phyloP scores from a whole-genome alignment of 2,888 invertebrate genomes.

The Sinohyriopsis cumingii region DNA sequence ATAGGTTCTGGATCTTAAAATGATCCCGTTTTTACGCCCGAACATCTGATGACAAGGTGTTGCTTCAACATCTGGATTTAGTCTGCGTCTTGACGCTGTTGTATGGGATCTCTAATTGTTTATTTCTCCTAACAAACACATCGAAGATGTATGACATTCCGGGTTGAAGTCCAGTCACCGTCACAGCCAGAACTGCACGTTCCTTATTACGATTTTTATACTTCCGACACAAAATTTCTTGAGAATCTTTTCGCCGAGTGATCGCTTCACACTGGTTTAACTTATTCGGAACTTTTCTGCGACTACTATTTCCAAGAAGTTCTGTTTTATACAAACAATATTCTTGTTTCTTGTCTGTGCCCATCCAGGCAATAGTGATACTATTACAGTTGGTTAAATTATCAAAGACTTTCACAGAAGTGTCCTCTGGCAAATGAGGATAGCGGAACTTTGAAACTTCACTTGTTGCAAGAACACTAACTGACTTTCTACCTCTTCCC shows the following conservation, averaged over 20 bases:
- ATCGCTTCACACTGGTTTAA: conserved; percentile 37
- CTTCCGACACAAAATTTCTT: conserved; percentile 41
- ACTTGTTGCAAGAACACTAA: conserved; percentile 44
- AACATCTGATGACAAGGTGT: no score
- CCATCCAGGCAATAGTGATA: conserved; percentile 68
- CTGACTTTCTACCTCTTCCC: conserved; percentile 37
- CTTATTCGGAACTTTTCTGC: conserved; percentile 25
- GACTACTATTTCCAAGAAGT: conserved; percentile 23
- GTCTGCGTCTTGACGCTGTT: conserved; percentile 63
- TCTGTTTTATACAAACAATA: conserved; percentile 68
- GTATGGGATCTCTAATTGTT: conserved; percentile 58
- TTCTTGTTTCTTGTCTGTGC: conserved; percentile 60
- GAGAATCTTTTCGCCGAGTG: conserved; percentile 23
- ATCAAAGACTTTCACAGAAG: conserved; percentile 59
- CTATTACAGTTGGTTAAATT: conserved; percentile 62
- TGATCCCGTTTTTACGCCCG: no score
- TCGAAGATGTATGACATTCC: conserved; percentile 64
- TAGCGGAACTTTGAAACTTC: conserved; percentile 45
- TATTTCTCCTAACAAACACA: conserved; percentile 61
- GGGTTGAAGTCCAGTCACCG: conserved; percentile 59
- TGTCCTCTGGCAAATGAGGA: conserved; percentile 62
- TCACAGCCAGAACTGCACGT: conserved; percentile 57
- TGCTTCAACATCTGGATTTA: conserved; percentile 30
- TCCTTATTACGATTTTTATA: conserved; percentile 44
- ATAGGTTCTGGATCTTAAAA: no score